These are phyloP conservation scores for Apostichopus californicus DNA, from an alignment of 35 echinoderm and acorn worm species.

Conservation along the genomic window DNA sequence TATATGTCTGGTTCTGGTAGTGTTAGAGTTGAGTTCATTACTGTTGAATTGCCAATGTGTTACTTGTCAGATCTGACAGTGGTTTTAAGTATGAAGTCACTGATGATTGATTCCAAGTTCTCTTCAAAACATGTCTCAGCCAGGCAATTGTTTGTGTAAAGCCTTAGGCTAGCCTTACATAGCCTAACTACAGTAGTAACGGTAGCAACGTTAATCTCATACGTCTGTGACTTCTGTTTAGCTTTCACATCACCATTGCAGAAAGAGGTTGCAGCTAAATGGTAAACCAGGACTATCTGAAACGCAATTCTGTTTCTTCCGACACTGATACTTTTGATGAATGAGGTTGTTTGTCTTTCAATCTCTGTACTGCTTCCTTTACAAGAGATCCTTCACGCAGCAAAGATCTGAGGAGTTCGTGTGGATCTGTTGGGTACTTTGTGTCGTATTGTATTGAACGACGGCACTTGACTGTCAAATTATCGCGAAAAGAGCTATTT, in stretches of 20 bases:
- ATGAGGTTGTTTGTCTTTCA: conserved; percentile 14
- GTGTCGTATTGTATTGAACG: conserved; percentile 37
- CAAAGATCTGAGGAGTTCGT: conserved; percentile 38
- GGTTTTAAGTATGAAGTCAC: too few species aligned
- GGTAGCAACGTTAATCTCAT: too few species aligned
- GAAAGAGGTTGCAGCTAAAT: background rate
- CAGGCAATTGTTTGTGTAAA: too few species aligned
- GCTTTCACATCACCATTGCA: background rate
- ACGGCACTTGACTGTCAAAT: conserved; percentile 16
- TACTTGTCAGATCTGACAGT: too few species aligned
- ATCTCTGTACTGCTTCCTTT: conserved; percentile 37
- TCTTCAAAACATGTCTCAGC: too few species aligned
- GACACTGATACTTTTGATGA: background rate
- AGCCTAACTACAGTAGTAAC: too few species aligned
- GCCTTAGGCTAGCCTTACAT: too few species aligned
- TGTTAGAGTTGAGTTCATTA: too few species aligned
- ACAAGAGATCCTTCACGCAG: conserved; percentile 24
- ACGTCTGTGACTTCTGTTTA: background rate
- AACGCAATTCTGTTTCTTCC: conserved; percentile 7
- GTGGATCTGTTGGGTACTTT: conserved; percentile 41
- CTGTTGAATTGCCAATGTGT: too few species aligned
- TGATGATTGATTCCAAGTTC: too few species aligned
- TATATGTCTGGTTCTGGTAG: too few species aligned
- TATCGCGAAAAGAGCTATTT: too few species aligned
- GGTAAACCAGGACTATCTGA: conserved; percentile 19